phyloP scores from a whole-genome alignment of 2,113 vertebrate genomes.

The Pluvialis apricaria region DNA sequence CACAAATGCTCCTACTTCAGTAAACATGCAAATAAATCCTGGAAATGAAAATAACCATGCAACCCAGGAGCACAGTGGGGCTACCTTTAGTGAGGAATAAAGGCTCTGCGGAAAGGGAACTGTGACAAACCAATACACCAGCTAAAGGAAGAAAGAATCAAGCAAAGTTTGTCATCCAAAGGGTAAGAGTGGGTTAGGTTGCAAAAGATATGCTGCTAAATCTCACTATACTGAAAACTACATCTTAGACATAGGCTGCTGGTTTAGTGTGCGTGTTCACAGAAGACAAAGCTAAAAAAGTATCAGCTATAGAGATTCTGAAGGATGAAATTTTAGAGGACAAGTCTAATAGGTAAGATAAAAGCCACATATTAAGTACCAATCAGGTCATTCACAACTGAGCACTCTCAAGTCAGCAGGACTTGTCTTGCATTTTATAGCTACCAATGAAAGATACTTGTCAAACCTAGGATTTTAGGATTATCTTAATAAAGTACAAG shows the following conservation, averaged over 20 bases:
- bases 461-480: background rate
- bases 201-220: background rate
- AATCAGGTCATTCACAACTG: background rate
- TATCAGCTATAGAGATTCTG: background rate
- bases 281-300: background rate
- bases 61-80: constrained; percentile 40
- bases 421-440: background rate
- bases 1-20: background rate
- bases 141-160: constrained; percentile 68
- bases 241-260: background rate
- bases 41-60: constrained; percentile 18
- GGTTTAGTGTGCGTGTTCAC: background rate
- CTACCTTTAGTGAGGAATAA: constrained; percentile 77
- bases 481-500: background rate
- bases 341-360: background rate
- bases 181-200: background rate
- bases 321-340: background rate
- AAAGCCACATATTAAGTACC: background rate
- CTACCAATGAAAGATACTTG: background rate
- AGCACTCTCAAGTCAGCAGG: background rate
- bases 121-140: constrained; percentile 71
- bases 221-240: background rate
- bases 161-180: constrained; percentile 46
- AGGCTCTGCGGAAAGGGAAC: constrained; percentile 61
- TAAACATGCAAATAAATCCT: constrained; percentile 63